Conservation (phyloP, 2,113 vertebrate species). For the Chaetura pelagica region DNA sequence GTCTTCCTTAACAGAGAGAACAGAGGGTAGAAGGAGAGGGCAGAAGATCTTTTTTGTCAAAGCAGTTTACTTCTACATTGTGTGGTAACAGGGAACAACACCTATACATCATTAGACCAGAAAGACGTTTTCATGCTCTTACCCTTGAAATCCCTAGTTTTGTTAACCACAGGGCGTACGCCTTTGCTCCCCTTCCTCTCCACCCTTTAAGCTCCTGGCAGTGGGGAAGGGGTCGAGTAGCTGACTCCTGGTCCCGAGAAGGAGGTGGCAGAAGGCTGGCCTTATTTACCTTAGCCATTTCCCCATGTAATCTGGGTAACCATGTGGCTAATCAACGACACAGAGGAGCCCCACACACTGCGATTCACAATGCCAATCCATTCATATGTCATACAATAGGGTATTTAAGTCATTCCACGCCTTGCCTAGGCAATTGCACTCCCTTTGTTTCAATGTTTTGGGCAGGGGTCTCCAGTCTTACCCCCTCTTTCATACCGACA, state of each 20-base stretch:
- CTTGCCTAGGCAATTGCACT: conserved; percentile 82
- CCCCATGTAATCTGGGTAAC: conserved; percentile 97
- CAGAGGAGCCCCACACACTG: conserved; percentile 79
- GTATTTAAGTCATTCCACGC: conserved; percentile 92
- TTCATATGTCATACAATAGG: conserved; percentile 96
- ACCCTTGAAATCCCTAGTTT: conserved; percentile 56
- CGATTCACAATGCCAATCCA: conserved; percentile 85
- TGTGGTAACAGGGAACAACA: conserved; percentile 43
- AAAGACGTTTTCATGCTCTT: conserved; percentile 70
- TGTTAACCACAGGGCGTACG: conserved; percentile 54
- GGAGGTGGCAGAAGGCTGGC: conserved; percentile 93
- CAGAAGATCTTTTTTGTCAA: not conserved
- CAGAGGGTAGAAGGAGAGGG: not conserved
- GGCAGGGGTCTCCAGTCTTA: conserved; percentile 63
- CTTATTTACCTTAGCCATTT: conserved; percentile 92
- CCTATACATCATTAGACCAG: conserved; percentile 39
- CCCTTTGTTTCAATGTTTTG: conserved; percentile 86
- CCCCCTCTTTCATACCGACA: conserved; percentile 80
- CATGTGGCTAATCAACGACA: conserved; percentile 92
- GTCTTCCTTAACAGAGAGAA: not conserved
- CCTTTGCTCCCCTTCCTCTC: conserved; percentile 15
- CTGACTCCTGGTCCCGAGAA: conserved; percentile 71
- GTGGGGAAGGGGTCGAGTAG: conserved; percentile 69
- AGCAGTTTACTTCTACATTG: conserved; percentile 12
- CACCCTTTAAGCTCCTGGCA: conserved; percentile 65